These are phyloP conservation scores for Erinaceus europaeus DNA, from an alignment of 2,113 vertebrate species.

Conservation along the genomic window DNA sequence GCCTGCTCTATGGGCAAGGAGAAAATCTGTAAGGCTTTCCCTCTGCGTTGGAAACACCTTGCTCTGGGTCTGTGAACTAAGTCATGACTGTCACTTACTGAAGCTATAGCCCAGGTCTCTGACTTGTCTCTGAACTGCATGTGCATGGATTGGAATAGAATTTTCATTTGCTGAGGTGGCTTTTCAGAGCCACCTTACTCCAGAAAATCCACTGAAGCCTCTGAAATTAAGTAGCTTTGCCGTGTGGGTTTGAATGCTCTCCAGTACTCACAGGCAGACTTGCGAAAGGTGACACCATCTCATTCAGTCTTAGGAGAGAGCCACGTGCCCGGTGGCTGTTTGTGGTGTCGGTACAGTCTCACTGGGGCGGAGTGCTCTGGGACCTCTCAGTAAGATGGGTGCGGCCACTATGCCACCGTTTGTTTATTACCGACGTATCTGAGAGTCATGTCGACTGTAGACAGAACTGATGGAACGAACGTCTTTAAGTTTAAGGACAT, in stretches of 20 bases:
- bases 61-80: neutral
- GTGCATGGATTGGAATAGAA: neutral
- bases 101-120: neutral
- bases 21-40: neutral
- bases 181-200: neutral
- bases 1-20: neutral
- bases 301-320: neutral
- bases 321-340: neutral
- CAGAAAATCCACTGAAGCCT: conserved; percentile 1
- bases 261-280: neutral
- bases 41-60: neutral
- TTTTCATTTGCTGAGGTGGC: neutral
- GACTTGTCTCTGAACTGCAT: neutral
- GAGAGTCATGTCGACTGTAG: neutral
- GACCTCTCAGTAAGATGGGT: neutral
- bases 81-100: neutral
- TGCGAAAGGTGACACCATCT: neutral
- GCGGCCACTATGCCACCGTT: neutral
- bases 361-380: neutral
- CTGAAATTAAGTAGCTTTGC: neutral
- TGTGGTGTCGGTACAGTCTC: neutral
- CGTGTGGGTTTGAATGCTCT: neutral
- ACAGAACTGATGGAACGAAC: neutral
- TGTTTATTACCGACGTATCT: neutral
- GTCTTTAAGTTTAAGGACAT: neutral